Conservation (phyloP, 2,113 vertebrate species). For the Neopipo cinnamomea region DNA sequence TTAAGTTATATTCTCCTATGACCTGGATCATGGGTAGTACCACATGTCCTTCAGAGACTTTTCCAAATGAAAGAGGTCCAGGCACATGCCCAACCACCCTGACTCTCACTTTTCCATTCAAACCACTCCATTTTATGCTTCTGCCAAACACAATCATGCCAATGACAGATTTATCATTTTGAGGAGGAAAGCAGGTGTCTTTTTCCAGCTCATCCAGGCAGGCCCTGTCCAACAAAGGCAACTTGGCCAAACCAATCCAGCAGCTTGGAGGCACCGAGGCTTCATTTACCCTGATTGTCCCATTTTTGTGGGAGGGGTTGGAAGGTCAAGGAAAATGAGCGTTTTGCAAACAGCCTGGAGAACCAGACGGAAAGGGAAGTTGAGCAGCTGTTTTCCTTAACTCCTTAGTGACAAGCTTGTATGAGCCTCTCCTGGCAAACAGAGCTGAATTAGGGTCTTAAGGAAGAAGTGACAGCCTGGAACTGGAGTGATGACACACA, state of each 20-base stretch:
- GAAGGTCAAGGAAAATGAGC: background rate
- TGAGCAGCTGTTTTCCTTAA: background rate
- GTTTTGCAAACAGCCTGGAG: background rate
- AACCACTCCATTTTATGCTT: background rate
- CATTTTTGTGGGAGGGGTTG: background rate
- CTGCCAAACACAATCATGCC: constrained; percentile 1
- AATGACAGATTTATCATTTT: background rate
- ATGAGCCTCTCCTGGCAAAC: background rate
- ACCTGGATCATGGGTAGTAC: background rate
- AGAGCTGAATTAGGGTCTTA: background rate
- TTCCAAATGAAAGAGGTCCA: background rate
- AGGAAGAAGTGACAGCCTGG: background rate
- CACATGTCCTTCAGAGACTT: background rate
- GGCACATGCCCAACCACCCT: background rate
- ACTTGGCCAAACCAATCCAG: background rate
- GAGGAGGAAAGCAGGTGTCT: background rate
- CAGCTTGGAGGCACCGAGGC: background rate
- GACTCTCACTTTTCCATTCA: background rate
- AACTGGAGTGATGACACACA: background rate
- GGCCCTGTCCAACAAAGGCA: background rate
- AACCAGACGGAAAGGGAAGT: background rate
- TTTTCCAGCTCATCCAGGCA: background rate
- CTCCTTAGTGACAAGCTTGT: background rate
- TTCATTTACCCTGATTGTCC: background rate
- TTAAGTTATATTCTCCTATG: too few relatives aligned